Conservation (phyloP, 2,888 invertebrate genomes). For the Ceramica pisi region DNA sequence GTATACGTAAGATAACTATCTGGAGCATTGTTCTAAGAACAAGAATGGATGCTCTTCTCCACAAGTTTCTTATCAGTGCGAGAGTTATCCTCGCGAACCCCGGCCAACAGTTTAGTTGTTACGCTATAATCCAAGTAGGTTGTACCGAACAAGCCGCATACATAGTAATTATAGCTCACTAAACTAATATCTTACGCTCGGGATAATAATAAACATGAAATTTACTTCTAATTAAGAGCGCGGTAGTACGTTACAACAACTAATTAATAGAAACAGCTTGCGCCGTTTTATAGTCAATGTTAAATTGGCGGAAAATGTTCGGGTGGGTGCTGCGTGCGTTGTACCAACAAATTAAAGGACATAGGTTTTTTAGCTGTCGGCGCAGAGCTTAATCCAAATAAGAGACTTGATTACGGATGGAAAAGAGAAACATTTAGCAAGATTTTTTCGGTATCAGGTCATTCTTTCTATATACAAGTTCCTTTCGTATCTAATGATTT, state of each 20-base stretch:
- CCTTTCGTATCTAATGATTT: background rate
- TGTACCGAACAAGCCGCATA: slow-evolving; percentile 64
- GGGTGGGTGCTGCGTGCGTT: slow-evolving; percentile 29
- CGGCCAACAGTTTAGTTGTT: slow-evolving; percentile 71
- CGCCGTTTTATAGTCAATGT: slow-evolving; percentile 55
- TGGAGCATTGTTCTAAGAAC: slow-evolving; percentile 82
- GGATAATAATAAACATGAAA: slow-evolving; percentile 60
- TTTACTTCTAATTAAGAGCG: slow-evolving; percentile 61
- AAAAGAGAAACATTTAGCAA: slow-evolving; percentile 2
- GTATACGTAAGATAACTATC: slow-evolving; percentile 80
- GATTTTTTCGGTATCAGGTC: background rate
- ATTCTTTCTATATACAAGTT: background rate
- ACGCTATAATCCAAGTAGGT: slow-evolving; percentile 66
- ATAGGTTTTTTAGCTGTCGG: slow-evolving; percentile 34
- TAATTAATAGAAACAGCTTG: slow-evolving; percentile 62
- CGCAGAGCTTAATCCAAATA: slow-evolving; percentile 43
- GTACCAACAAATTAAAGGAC: slow-evolving; percentile 52
- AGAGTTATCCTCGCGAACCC: slow-evolving; percentile 76
- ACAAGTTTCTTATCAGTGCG: slow-evolving; percentile 82
- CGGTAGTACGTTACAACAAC: slow-evolving; percentile 53
- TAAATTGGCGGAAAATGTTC: slow-evolving; percentile 52
- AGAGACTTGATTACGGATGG: slow-evolving; percentile 13
- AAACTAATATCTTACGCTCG: slow-evolving; percentile 62
- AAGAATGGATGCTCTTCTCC: slow-evolving; percentile 77
- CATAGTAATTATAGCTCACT: slow-evolving; percentile 68